Conservation (phyloP, 2,888 invertebrate genomes). For the Pseudococcus jackbeardsleyi region DNA sequence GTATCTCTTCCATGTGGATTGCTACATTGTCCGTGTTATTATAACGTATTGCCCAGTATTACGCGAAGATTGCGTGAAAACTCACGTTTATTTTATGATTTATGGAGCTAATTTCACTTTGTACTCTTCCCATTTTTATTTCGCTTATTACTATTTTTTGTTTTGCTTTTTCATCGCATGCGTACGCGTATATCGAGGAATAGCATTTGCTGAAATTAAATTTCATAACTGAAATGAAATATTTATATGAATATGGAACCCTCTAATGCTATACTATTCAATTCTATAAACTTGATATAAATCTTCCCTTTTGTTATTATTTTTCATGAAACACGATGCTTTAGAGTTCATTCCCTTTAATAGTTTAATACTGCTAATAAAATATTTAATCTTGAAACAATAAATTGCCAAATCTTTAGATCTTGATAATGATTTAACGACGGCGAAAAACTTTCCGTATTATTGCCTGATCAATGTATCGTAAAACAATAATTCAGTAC, state of each 20-base stretch:
- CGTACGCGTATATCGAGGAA: neutral
- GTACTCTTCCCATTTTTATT: neutral
- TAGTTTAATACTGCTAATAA: neutral
- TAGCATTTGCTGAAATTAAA: neutral
- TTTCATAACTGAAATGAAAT: neutral
- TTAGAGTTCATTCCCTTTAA: neutral
- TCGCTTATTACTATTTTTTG: neutral
- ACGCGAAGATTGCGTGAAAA: neutral
- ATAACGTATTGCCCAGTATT: neutral
- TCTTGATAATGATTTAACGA: neutral
- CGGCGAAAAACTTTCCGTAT: neutral
- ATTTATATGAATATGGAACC: slow-evolving; percentile 1
- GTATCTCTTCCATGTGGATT: neutral
- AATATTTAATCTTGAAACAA: neutral
- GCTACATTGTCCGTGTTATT: neutral
- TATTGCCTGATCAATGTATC: neutral
- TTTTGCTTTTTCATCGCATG: neutral
- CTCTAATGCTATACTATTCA: neutral
- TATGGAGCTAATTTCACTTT: neutral
- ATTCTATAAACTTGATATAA: neutral
- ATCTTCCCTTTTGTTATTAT: neutral
- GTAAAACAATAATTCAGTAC: neutral
- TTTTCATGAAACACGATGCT: neutral
- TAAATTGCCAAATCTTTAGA: neutral
- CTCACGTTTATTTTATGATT: neutral